Conservation (phyloP, 2,113 vertebrate species). For the Cyprinodon brontotheroides region DNA sequence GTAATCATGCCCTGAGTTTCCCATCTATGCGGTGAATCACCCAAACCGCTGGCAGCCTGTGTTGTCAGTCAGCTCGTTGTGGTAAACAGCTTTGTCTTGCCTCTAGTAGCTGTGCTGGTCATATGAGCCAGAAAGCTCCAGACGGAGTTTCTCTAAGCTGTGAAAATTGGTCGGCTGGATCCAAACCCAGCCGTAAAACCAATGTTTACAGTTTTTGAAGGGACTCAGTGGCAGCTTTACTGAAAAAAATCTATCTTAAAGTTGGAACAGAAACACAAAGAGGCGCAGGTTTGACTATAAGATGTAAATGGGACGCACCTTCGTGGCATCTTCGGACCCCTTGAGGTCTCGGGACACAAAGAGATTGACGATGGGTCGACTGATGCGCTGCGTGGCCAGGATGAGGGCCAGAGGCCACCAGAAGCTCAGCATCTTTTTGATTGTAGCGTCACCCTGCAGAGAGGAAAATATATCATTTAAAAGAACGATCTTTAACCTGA, state of each 20-base stretch:
- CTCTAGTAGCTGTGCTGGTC: slow-evolving; percentile 44
- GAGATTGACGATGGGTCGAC: slow-evolving; percentile 96
- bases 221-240: neutral
- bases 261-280: neutral
- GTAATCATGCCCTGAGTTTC: slow-evolving; percentile 53
- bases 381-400: slow-evolving; percentile 95
- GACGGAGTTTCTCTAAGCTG: slow-evolving; percentile 47
- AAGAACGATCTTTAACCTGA: neutral
- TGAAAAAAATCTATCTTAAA: neutral
- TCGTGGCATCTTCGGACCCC: slow-evolving; percentile 86
- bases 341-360: slow-evolving; percentile 97
- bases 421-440: slow-evolving; percentile 97
- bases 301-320: slow-evolving; percentile 79
- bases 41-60: slow-evolving; percentile 64
- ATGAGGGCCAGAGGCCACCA: slow-evolving; percentile 98
- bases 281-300: neutral
- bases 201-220: neutral
- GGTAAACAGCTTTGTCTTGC: slow-evolving; percentile 74
- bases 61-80: slow-evolving; percentile 67
- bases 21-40: slow-evolving; percentile 62
- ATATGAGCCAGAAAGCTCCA: slow-evolving; percentile 65
- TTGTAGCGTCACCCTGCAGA: slow-evolving; percentile 91
- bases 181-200: slow-evolving; percentile 10
- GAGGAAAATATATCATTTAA: neutral
- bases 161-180: slow-evolving; percentile 21